Percentiles rank a stretch among this genome's conserved stretches.
Evolutionary conservation across 2,888 invertebrate genomes (phyloP).

Genomic region (Hoplodrina blanda): DNA sequence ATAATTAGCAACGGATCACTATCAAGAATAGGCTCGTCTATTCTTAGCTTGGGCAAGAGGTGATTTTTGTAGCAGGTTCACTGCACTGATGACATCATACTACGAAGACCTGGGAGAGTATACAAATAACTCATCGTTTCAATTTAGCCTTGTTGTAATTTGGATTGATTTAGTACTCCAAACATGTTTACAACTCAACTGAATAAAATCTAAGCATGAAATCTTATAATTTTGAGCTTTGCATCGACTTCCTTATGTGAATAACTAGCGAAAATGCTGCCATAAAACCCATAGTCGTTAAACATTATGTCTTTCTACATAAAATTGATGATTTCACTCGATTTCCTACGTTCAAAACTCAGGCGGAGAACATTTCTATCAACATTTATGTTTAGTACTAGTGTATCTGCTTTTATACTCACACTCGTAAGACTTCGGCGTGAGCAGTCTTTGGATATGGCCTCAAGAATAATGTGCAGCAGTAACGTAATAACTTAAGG

Average conservation of each 20-base stretch:
- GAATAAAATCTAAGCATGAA: conserved; percentile 9
- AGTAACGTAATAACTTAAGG: conserved; percentile 9
- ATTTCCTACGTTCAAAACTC: conserved; percentile 25
- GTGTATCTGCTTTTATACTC: conserved; percentile 7
- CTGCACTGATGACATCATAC: conserved; percentile 48
- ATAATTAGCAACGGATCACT: conserved; percentile 37
- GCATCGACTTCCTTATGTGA: conserved; percentile 19
- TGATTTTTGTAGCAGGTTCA: conserved; percentile 39
- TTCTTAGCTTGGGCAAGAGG: conserved; percentile 23
- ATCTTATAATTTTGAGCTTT: conserved; percentile 18
- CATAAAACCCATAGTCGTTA: conserved; percentile 54
- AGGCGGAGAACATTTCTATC: conserved; percentile 26
- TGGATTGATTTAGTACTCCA: conserved; percentile 16
- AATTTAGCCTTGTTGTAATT: conserved; percentile 24
- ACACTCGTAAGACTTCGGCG: not conserved
- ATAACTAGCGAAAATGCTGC: conserved; percentile 31
- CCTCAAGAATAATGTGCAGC: conserved; percentile 15
- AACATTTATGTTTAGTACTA: conserved; percentile 40
- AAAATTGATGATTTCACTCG: conserved; percentile 34
- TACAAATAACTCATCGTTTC: conserved; percentile 37
- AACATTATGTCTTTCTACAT: conserved; percentile 46
- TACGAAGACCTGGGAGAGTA: conserved; percentile 37
- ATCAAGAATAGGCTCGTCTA: conserved; percentile 26
- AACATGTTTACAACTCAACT: conserved; percentile 9
- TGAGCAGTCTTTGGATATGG: not conserved